A percentile compares a stretch with the other conserved stretches of the same genome.
These are phyloP conservation scores for Solenopsis invicta DNA, from an alignment of 1,140 invertebrate species.

Conservation along the genomic window DNA sequence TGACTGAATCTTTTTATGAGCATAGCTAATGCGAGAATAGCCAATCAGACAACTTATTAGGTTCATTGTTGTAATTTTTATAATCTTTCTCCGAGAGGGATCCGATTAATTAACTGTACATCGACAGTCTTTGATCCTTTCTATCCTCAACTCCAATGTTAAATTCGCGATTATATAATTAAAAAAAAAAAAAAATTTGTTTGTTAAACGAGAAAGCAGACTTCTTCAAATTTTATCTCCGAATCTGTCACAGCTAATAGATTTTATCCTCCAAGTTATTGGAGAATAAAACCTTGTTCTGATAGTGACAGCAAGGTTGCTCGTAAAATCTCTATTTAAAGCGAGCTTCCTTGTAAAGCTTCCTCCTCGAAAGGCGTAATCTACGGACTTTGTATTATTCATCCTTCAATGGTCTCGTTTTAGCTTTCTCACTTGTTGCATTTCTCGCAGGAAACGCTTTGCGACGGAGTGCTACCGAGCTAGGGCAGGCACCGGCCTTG, in stretches of 20 bases:
- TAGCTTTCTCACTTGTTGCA: not conserved
- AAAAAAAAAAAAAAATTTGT: too few species aligned
- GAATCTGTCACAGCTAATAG: not conserved
- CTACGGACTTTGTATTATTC: conserved; percentile 38
- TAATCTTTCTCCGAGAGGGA: too few species aligned
- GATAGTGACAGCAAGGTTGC: not conserved
- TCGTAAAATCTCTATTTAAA: not conserved
- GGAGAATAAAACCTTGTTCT: not conserved
- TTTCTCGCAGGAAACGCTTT: not conserved
- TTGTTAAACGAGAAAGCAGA: not conserved
- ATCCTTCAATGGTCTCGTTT: not conserved
- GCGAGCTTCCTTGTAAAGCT: not conserved
- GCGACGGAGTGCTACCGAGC: not conserved
- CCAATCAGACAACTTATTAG: not conserved
- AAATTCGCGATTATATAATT: not conserved
- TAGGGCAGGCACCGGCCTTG: not conserved
- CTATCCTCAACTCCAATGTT: not conserved
- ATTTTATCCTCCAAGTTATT: not conserved
- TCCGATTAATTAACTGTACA: too few species aligned
- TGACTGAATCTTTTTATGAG: too few species aligned
- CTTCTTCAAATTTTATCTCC: not conserved
- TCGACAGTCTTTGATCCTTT: too few species aligned
- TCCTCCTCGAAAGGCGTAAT: not conserved
- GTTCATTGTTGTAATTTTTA: too few species aligned
- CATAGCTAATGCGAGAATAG: too few species aligned